Percentiles rank a stretch among this genome's conserved stretches.
Conservation (phyloP, 2,888 invertebrate species). For the Ommatoiulus sabulosus region DNA sequence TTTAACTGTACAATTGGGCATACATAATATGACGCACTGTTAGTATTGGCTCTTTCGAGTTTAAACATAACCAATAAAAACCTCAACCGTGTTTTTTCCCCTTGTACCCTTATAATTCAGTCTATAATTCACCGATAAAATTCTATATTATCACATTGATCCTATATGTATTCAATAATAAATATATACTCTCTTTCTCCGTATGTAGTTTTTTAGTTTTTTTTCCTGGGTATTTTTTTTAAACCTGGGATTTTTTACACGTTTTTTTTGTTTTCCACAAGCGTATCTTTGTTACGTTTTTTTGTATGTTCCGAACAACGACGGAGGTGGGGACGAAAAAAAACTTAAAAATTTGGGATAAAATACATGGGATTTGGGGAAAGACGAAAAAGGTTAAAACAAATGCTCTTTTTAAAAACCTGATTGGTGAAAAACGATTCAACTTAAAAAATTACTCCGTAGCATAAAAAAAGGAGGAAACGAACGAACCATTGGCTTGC, state of each 20-base stretch:
- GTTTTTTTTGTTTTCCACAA: conserved; percentile 19
- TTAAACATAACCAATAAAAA: conserved; percentile 51
- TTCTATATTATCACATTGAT: conserved; percentile 50
- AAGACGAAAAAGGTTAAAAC: background rate
- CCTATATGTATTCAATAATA: conserved; percentile 40
- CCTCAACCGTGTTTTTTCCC: conserved; percentile 49
- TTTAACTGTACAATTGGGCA: conserved; percentile 49
- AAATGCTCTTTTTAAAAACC: conserved; percentile 24
- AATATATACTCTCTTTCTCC: conserved; percentile 42
- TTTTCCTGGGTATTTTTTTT: conserved; percentile 37
- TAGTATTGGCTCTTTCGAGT: conserved; percentile 50
- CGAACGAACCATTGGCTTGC: conserved; percentile 18
- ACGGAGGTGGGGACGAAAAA: background rate
- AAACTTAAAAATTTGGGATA: conserved; percentile 34
- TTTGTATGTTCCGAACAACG: background rate
- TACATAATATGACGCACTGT: conserved; percentile 49
- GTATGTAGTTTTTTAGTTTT: conserved; percentile 45
- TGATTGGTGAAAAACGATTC: conserved; percentile 27
- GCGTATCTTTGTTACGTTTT: conserved; percentile 38
- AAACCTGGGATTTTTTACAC: background rate
- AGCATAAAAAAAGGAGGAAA: conserved; percentile 17
- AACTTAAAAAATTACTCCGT: conserved; percentile 34
- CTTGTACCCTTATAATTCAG: conserved; percentile 49
- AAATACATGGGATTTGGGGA: background rate
- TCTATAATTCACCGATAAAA: conserved; percentile 49